phyloP scores from a whole-genome alignment of 1,140 invertebrate genomes.

The Drosophila athabasca region DNA sequence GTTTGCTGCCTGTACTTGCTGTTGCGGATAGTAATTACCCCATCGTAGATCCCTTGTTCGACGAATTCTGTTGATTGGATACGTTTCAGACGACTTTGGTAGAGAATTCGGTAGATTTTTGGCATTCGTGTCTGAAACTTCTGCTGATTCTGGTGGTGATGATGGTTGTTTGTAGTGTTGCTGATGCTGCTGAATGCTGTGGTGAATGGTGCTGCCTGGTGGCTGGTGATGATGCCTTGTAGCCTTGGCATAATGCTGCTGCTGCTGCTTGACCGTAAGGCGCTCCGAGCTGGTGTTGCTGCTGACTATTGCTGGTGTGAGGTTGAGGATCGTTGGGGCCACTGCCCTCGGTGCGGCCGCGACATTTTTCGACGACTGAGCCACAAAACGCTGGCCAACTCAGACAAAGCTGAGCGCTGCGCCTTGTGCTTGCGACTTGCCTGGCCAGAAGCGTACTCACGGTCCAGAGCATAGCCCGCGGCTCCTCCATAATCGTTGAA shows the following conservation, averaged over 20 bases:
- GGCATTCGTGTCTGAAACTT: slow-evolving; percentile 70
- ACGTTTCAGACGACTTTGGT: slow-evolving; percentile 56
- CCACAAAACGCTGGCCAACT: slow-evolving; percentile 23
- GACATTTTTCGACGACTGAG: slow-evolving; percentile 59
- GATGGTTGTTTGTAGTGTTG: slow-evolving; percentile 52
- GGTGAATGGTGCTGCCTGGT: slow-evolving; percentile 64
- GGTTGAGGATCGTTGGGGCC: slow-evolving; percentile 47
- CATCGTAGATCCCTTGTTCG: slow-evolving; percentile 45
- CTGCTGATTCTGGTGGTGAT: slow-evolving; percentile 65
- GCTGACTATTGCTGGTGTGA: slow-evolving; percentile 48
- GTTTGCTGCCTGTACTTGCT: slow-evolving; percentile 67
- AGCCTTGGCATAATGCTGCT: slow-evolving; percentile 47
- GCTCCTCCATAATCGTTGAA: slow-evolving; percentile 48
- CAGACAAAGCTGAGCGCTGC: slow-evolving; percentile 14
- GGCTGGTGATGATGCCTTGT: slow-evolving; percentile 62
- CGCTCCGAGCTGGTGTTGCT: slow-evolving; percentile 51
- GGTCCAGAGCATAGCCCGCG: slow-evolving; percentile 20
- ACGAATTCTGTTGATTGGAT: slow-evolving; percentile 31
- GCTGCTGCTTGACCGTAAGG: slow-evolving; percentile 39
- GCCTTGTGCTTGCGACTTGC: slow-evolving; percentile 9
- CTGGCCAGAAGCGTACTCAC: too few species aligned
- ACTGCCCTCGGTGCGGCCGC: slow-evolving; percentile 47
- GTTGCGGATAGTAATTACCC: slow-evolving; percentile 57
- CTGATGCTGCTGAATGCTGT: too few species aligned
- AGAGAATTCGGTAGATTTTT: slow-evolving; percentile 60